Conservation (phyloP, 2,797 vertebrate species). For the Enteromius mattozi region DNA sequence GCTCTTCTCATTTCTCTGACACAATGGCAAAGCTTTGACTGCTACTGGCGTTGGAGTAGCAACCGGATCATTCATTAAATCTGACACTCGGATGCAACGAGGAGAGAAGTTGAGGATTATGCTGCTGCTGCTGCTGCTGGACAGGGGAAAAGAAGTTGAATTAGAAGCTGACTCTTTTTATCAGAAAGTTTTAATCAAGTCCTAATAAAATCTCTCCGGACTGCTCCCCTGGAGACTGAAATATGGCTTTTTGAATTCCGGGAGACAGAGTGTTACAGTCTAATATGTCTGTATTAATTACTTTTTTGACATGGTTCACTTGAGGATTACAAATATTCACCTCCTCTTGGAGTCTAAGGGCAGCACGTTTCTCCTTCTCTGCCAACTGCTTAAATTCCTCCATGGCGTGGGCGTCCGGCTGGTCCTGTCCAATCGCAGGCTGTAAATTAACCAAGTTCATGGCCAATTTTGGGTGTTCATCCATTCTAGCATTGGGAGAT, state of each 20-base stretch:
- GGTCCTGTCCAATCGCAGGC: not conserved
- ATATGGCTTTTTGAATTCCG: slow-evolving; percentile 33
- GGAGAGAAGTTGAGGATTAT: slow-evolving; percentile 26
- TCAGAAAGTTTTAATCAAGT: slow-evolving; percentile 52
- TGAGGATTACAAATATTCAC: slow-evolving; percentile 49
- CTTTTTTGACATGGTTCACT: slow-evolving; percentile 38
- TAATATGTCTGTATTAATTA: slow-evolving; percentile 43
- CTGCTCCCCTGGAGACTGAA: slow-evolving; percentile 23
- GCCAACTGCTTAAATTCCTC: slow-evolving; percentile 41
- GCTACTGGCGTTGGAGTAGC: slow-evolving; percentile 31
- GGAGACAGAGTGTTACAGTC: slow-evolving; percentile 22
- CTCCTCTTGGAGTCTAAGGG: slow-evolving; percentile 61
- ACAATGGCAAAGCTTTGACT: slow-evolving; percentile 58
- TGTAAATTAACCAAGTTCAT: not conserved
- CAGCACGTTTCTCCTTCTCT: slow-evolving; percentile 52
- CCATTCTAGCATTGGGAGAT: not conserved
- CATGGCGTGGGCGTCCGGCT: not conserved
- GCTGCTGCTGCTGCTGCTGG: slow-evolving; percentile 10
- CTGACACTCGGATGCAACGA: slow-evolving; percentile 49
- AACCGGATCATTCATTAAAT: slow-evolving; percentile 51
- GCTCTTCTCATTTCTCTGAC: slow-evolving; percentile 58
- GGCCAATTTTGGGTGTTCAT: slow-evolving; percentile 1
- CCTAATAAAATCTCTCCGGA: slow-evolving; percentile 42
- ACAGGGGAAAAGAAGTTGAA: slow-evolving; percentile 34
- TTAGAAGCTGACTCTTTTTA: slow-evolving; percentile 44